phyloP scores from a whole-genome alignment of 2,888 invertebrate genomes.

The Drosophila neotestacea region DNA sequence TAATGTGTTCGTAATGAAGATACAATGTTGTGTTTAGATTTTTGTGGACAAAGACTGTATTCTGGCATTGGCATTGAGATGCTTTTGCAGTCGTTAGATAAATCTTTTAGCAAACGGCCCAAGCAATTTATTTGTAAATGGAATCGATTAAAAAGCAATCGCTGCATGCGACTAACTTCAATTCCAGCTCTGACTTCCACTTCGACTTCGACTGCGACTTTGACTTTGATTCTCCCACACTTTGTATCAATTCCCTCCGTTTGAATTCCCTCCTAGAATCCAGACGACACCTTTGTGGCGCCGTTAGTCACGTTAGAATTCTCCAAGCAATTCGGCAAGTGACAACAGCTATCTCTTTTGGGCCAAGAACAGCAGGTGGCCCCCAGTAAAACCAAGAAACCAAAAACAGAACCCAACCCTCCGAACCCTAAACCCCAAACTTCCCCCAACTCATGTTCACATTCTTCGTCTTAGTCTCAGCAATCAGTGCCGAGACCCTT shows the following conservation, averaged over 20 bases:
- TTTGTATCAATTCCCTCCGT: background rate
- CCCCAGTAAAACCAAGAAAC: conserved; percentile 5
- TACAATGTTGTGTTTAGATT: conserved; percentile 42
- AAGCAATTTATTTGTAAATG: conserved; percentile 85
- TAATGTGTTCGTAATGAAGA: conserved; percentile 62
- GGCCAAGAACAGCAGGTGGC: conserved; percentile 64
- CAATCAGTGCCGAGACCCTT: conserved; percentile 31
- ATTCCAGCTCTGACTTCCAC: conserved; percentile 5
- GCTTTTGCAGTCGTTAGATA: conserved; percentile 58
- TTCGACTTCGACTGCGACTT: background rate
- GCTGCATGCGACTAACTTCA: conserved; percentile 62
- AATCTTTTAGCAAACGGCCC: conserved; percentile 64
- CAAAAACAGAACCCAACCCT: conserved; percentile 9
- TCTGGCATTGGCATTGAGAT: conserved; percentile 36
- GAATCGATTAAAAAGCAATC: conserved; percentile 86
- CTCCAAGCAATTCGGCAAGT: conserved; percentile 77
- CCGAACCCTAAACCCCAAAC: background rate
- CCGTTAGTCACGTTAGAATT: conserved; percentile 75
- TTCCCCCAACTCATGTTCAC: background rate
- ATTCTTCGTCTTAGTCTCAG: conserved; percentile 23
- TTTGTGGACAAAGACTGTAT: background rate
- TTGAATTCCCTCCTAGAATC: conserved; percentile 25
- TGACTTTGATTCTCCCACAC: background rate
- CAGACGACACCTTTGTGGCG: conserved; percentile 79
- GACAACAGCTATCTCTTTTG: conserved; percentile 71